Percentiles rank a stretch among this genome's conserved stretches.
Conservation (phyloP, 2,797 vertebrate genomes). For the Malurus leucopterus region DNA sequence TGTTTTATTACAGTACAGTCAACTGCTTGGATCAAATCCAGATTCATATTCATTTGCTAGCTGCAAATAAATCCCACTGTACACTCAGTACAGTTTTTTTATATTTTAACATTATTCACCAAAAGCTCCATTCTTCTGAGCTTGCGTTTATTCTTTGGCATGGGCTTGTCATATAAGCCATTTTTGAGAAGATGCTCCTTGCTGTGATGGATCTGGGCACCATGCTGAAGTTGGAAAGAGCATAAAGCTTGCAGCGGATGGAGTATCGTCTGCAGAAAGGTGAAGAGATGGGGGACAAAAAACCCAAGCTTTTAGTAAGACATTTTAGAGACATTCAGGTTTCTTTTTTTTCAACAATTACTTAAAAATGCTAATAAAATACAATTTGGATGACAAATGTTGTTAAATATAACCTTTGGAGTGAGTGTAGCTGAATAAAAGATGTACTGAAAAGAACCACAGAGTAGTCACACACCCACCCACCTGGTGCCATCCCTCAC, state of each 20-base stretch:
- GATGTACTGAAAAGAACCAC: background rate
- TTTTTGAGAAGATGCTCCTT: conserved; percentile 92
- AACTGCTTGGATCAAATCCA: background rate
- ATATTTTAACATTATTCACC: conserved; percentile 86
- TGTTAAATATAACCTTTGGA: background rate
- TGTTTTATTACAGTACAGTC: background rate
- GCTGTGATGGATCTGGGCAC: conserved; percentile 94
- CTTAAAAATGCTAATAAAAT: background rate
- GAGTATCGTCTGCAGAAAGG: conserved; percentile 81
- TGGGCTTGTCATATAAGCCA: conserved; percentile 90
- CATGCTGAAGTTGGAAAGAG: conserved; percentile 94
- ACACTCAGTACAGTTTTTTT: conserved; percentile 41
- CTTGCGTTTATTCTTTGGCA: conserved; percentile 98
- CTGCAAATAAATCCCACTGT: conserved; percentile 27
- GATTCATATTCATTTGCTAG: conserved; percentile 1
- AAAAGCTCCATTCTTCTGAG: conserved; percentile 95
- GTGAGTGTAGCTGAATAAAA: background rate
- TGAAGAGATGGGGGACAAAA: background rate
- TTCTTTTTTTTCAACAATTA: background rate
- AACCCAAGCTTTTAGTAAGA: background rate
- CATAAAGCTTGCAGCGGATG: conserved; percentile 92
- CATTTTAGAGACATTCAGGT: background rate
- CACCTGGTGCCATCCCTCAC: background rate
- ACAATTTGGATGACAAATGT: background rate
- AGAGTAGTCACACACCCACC: background rate